Conservation (phyloP, 2,888 invertebrate species). For the Taphrorychus bicolor region DNA sequence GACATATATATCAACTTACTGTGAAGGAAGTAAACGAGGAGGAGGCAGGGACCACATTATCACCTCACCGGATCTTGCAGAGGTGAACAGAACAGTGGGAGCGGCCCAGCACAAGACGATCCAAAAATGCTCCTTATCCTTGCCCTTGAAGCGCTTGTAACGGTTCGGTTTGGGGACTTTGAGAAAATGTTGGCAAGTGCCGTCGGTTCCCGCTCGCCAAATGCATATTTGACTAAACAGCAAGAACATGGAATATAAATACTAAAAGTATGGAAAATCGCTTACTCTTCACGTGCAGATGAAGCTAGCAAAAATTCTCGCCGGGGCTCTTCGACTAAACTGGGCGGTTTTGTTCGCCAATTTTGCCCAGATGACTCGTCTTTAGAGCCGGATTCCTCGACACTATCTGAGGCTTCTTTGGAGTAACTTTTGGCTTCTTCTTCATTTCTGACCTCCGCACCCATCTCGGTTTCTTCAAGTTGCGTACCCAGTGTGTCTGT, state of each 20-base stretch:
- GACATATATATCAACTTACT: not conserved
- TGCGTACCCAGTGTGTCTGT: too few species aligned
- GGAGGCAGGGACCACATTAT: slow-evolving; percentile 66
- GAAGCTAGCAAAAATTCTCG: slow-evolving; percentile 71
- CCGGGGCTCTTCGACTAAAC: slow-evolving; percentile 46
- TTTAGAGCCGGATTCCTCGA: too few species aligned
- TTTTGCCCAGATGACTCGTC: not conserved
- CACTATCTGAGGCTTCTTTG: not conserved
- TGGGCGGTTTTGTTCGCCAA: slow-evolving; percentile 21
- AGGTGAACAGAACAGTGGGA: slow-evolving; percentile 60
- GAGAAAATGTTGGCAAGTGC: slow-evolving; percentile 53
- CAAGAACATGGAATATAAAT: not conserved
- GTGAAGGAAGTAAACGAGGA: slow-evolving; percentile 24
- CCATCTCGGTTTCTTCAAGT: too few species aligned
- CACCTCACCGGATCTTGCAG: slow-evolving; percentile 68
- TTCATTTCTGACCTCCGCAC: too few species aligned
- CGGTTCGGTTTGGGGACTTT: slow-evolving; percentile 44
- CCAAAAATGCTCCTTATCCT: slow-evolving; percentile 51
- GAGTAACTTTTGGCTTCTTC: too few species aligned
- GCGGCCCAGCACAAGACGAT: slow-evolving; percentile 68
- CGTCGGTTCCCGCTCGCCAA: slow-evolving; percentile 72
- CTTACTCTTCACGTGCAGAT: slow-evolving; percentile 70
- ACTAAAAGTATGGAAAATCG: slow-evolving; percentile 7
- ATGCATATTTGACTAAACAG: slow-evolving; percentile 64
- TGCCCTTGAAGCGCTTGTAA: not conserved